Percentiles rank a stretch among this genome's conserved stretches.
These are phyloP conservation scores for Brachyopa scutellaris DNA, from an alignment of 2,888 invertebrate genomes.

Conservation along the genomic window DNA sequence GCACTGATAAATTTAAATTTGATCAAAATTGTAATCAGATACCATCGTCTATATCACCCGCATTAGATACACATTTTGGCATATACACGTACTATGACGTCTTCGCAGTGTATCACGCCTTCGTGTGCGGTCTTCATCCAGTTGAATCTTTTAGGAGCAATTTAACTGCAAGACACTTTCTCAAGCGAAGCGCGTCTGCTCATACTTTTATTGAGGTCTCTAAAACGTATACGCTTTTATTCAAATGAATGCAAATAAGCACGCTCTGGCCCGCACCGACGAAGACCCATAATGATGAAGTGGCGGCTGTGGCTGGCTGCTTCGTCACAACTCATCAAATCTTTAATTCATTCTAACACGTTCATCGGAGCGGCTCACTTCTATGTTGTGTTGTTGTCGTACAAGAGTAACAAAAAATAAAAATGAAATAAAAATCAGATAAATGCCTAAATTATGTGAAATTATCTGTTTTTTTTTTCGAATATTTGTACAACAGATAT, in stretches of 20 bases:
- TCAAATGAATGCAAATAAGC: constrained; percentile 58
- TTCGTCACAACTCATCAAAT: constrained; percentile 32
- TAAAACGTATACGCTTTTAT: constrained; percentile 26
- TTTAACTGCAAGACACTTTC: constrained; percentile 52
- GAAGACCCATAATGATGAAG: constrained; percentile 5
- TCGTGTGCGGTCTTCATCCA: constrained; percentile 47
- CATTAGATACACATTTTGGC: constrained; percentile 12
- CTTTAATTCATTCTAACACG: constrained; percentile 40
- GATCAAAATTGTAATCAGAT: neutral
- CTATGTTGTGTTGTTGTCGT: neutral
- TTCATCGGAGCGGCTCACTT: constrained; percentile 4
- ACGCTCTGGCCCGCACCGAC: neutral
- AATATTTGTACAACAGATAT: constrained; percentile 24
- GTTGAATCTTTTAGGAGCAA: constrained; percentile 41
- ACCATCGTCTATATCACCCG: neutral
- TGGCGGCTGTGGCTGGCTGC: neutral
- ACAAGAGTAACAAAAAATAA: constrained; percentile 10
- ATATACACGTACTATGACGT: neutral
- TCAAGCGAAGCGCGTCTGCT: constrained; percentile 32
- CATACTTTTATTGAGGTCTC: neutral
- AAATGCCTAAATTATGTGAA: constrained; percentile 23
- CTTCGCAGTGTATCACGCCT: neutral
- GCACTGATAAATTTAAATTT: neutral
- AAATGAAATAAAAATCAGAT: no score
- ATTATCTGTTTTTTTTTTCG: constrained; percentile 20